Percentiles rank a stretch among this genome's conserved stretches.
These are phyloP conservation scores for Morone saxatilis DNA, from an alignment of 2,113 vertebrate species.

Conservation along the genomic window DNA sequence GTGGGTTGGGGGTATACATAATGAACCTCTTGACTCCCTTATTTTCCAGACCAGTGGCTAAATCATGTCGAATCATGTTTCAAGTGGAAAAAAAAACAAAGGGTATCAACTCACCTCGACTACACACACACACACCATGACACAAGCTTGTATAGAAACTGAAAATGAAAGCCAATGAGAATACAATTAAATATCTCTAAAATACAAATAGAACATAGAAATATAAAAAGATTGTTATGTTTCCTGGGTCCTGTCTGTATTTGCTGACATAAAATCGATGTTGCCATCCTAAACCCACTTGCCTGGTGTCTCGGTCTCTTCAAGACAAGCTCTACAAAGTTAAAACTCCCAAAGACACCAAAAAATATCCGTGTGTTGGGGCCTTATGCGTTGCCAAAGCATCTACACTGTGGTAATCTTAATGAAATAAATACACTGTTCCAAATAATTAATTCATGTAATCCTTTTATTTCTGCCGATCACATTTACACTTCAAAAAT, in stretches of 20 bases:
- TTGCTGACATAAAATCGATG: not conserved
- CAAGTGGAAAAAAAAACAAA: slow-evolving; percentile 61
- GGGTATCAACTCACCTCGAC: slow-evolving; percentile 46
- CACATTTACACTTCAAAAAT: no score
- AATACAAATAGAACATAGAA: not conserved
- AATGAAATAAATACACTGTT: not conserved
- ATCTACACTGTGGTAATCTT: not conserved
- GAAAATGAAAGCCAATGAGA: not conserved
- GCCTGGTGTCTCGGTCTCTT: not conserved
- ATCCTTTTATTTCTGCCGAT: no score
- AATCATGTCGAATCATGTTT: slow-evolving; percentile 68
- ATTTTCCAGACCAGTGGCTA: slow-evolving; percentile 80
- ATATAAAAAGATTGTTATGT: not conserved
- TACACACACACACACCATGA: not conserved
- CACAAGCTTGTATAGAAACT: not conserved
- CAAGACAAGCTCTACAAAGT: not conserved
- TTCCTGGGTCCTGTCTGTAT: not conserved
- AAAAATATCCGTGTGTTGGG: not conserved
- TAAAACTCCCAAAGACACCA: not conserved
- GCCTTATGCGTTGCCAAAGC: not conserved
- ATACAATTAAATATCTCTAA: not conserved
- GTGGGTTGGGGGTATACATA: slow-evolving; percentile 33
- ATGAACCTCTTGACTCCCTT: slow-evolving; percentile 68
- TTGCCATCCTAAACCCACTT: not conserved
- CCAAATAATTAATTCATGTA: no score